These are phyloP conservation scores for Emydocephalus ijimae DNA, from an alignment of 2,113 vertebrate species.

Conservation along the genomic window DNA sequence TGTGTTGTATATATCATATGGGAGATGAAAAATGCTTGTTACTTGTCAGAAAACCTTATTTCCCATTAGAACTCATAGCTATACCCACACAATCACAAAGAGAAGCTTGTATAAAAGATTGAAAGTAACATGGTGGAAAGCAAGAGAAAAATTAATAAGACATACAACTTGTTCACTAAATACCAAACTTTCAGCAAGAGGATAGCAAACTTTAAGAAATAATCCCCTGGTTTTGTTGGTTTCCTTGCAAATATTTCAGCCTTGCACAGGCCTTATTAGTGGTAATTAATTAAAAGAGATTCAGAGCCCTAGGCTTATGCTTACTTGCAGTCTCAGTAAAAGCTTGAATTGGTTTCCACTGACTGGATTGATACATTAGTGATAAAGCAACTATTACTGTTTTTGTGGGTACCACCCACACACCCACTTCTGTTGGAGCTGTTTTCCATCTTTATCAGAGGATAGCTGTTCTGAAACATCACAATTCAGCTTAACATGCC, in stretches of 20 bases:
- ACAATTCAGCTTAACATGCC: constrained; percentile 8
- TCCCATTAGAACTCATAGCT: not conserved
- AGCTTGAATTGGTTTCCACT: not conserved
- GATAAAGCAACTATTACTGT: not conserved
- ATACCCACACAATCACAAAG: not conserved
- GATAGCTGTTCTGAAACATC: constrained; percentile 2
- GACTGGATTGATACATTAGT: not conserved
- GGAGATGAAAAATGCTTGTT: not conserved
- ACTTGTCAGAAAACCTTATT: not conserved
- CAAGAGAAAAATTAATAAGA: too few relatives aligned
- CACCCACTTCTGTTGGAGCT: constrained; percentile 12
- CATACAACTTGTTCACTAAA: not conserved
- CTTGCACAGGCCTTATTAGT: not conserved
- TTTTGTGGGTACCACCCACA: constrained; percentile 5
- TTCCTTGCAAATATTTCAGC: not conserved
- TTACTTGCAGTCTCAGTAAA: not conserved
- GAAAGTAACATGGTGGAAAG: not conserved
- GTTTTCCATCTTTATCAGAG: constrained; percentile 6
- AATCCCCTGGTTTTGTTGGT: not conserved
- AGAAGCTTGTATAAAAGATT: not conserved
- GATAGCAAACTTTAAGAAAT: not conserved
- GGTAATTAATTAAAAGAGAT: not conserved
- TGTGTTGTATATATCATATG: not conserved
- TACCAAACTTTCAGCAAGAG: not conserved
- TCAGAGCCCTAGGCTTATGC: not conserved